Conservation (phyloP, 2,888 invertebrate species). For the Campaea margaritaria region DNA sequence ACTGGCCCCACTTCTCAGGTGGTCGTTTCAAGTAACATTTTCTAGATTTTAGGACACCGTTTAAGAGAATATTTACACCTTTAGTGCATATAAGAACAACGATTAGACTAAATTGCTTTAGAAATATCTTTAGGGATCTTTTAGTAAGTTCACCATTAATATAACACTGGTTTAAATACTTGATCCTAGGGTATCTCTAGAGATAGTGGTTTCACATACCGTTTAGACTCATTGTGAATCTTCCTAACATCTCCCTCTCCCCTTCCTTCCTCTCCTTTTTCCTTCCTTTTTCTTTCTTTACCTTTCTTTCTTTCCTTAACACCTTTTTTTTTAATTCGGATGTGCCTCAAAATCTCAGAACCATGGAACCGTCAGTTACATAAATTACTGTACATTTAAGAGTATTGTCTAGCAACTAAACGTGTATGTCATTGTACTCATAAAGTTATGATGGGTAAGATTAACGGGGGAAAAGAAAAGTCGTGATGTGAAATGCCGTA, state of each 20-base stretch:
- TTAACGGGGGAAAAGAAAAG: slow-evolving; percentile 20
- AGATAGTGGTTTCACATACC: too few species aligned
- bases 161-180: background rate
- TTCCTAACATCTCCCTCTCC: too few species aligned
- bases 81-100: slow-evolving; percentile 22
- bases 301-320: too few species aligned
- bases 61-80: slow-evolving; percentile 25
- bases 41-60: slow-evolving; percentile 38
- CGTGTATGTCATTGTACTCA: background rate
- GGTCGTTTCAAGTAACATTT: slow-evolving; percentile 28
- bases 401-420: too few species aligned
- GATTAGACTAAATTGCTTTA: slow-evolving; percentile 32
- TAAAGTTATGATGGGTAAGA: slow-evolving; percentile 16
- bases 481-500: slow-evolving; percentile 22
- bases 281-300: too few species aligned
- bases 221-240: too few species aligned
- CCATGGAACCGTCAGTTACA: too few species aligned
- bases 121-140: slow-evolving; percentile 27
- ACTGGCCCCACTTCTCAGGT: slow-evolving; percentile 14
- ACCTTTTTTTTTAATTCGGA: too few species aligned
- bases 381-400: too few species aligned
- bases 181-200: too few species aligned
- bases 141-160: slow-evolving; percentile 23
- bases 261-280: too few species aligned
- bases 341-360: too few species aligned